Conservation (phyloP, 1,140 invertebrate genomes). For the Trichonephila clavipes region DNA sequence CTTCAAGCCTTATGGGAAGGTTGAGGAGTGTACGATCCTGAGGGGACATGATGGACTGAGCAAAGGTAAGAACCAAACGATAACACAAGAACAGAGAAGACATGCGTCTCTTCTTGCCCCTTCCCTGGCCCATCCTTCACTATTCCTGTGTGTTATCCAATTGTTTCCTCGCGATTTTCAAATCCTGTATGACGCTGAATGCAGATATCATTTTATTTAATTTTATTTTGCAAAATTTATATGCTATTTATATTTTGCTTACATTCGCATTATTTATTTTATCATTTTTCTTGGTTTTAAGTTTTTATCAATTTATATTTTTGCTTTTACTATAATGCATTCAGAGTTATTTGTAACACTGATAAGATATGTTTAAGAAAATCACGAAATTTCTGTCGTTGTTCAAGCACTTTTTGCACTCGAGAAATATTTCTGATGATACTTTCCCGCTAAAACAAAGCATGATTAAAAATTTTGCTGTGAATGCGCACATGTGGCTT, state of each 20-base stretch:
- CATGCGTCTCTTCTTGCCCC: background rate
- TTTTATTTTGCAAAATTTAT: background rate
- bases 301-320: too few relatives aligned
- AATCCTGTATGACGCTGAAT: background rate
- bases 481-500: too few relatives aligned
- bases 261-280: background rate
- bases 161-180: background rate
- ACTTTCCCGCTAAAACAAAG: too few relatives aligned
- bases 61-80: conserved; percentile 88
- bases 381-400: too few relatives aligned
- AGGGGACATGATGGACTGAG: conserved; percentile 97
- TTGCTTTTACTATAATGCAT: too few relatives aligned
- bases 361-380: too few relatives aligned
- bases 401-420: too few relatives aligned
- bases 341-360: too few relatives aligned
- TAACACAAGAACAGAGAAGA: background rate
- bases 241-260: background rate
- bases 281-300: too few relatives aligned
- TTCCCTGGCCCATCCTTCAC: background rate
- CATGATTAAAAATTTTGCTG: too few relatives aligned
- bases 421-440: too few relatives aligned
- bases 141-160: background rate
- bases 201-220: background rate
- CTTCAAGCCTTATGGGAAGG: conserved; percentile 95
- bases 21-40: conserved; percentile 99